Conservation (phyloP, 2,797 vertebrate genomes). For the Coendou prehensilis region DNA sequence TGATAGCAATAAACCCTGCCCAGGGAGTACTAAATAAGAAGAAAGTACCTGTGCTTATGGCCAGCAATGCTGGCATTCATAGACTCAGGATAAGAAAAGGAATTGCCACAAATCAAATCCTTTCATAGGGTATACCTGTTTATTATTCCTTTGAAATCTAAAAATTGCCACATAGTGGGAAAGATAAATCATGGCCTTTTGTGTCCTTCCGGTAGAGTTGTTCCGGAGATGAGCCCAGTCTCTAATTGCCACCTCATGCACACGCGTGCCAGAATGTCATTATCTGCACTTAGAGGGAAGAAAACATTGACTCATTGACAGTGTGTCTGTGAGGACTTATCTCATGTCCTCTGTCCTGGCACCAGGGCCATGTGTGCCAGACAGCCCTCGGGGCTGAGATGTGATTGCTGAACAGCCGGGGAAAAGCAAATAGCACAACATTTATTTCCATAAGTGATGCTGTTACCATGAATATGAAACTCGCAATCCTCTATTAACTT, state of each 20-base stretch:
- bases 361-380: neutral
- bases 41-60: constrained; percentile 45
- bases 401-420: neutral
- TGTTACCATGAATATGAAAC: neutral
- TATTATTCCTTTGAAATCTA: constrained; percentile 60
- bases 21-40: constrained; percentile 66
- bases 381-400: neutral
- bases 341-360: constrained; percentile 39
- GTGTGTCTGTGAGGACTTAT: neutral
- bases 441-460: constrained; percentile 49
- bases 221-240: neutral
- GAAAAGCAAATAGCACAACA: neutral
- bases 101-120: constrained; percentile 50
- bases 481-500: constrained; percentile 48
- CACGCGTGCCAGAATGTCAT: neutral
- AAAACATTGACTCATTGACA: neutral
- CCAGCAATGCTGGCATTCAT: constrained; percentile 56
- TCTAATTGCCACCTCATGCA: neutral
- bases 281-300: neutral
- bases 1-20: constrained; percentile 62
- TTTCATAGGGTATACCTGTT: constrained; percentile 9
- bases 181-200: constrained; percentile 41
- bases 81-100: constrained; percentile 66
- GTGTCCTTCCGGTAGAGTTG: neutral
- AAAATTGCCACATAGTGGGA: constrained; percentile 28